Conservation (phyloP, 1,140 invertebrate species). For the Teleopsis dalmanni region DNA sequence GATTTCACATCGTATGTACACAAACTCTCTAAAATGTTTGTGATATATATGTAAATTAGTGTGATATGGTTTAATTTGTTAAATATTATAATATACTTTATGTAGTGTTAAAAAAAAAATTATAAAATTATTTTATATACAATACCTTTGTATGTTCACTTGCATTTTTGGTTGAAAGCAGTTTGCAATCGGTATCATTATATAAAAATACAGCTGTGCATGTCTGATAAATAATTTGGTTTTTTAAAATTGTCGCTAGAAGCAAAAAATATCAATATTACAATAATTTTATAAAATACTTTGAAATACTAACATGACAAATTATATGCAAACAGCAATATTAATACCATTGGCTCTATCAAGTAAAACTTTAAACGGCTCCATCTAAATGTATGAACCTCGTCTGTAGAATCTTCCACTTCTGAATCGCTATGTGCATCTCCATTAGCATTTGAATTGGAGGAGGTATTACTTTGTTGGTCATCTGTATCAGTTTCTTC, state of each 20-base stretch:
- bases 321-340: constrained; percentile 35
- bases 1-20: too few species aligned
- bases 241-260: constrained; percentile 48
- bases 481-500: too few species aligned
- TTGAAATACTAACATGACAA: constrained; percentile 31
- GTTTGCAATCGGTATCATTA: constrained; percentile 45
- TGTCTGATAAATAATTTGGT: constrained; percentile 50
- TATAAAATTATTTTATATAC: too few species aligned
- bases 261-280: background rate
- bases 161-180: constrained; percentile 46
- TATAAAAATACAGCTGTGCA: constrained; percentile 45
- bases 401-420: too few species aligned
- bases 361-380: constrained; percentile 18
- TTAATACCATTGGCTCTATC: constrained; percentile 30
- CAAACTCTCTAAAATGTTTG: too few species aligned
- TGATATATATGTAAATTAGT: too few species aligned
- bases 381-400: constrained; percentile 3
- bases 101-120: too few species aligned
- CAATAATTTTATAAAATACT: background rate
- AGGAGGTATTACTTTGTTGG: too few species aligned
- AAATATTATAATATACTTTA: too few species aligned
- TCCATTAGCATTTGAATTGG: too few species aligned
- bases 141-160: constrained; percentile 43
- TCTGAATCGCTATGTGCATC: too few species aligned
- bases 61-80: too few species aligned